Percentiles rank a stretch among this genome's conserved stretches.
phyloP scores from a whole-genome alignment of 2,113 vertebrate genomes.

The Gallinago undulata region DNA sequence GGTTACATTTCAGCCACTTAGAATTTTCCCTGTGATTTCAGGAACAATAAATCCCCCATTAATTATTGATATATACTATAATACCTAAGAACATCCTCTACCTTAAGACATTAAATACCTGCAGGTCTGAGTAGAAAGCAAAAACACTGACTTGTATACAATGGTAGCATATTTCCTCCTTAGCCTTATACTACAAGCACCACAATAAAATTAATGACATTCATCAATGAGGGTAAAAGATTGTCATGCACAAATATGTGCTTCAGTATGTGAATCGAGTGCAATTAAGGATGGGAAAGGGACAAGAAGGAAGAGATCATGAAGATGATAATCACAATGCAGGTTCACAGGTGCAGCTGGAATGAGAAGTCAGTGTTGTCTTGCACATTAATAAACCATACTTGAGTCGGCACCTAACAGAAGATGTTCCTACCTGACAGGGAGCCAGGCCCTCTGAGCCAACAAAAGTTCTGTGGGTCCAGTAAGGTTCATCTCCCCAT shows the following conservation, averaged over 20 bases:
- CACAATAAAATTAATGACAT: not conserved
- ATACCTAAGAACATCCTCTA: not conserved
- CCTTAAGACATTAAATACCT: not conserved
- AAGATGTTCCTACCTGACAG: slow-evolving; percentile 67
- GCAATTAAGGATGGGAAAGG: not conserved
- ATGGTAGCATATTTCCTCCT: not conserved
- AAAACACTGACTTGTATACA: not conserved
- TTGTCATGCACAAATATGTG: not conserved
- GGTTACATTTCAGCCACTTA: not conserved
- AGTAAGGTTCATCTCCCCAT: slow-evolving; percentile 55
- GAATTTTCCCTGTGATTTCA: not conserved
- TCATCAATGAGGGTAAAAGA: not conserved
- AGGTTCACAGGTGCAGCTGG: not conserved
- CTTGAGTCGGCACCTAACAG: not conserved
- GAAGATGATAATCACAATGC: not conserved
- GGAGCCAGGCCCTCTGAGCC: slow-evolving; percentile 36
- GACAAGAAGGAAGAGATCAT: not conserved
- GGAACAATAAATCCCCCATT: not conserved
- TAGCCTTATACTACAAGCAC: not conserved
- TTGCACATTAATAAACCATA: not conserved
- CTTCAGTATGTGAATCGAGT: not conserved
- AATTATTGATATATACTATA: not conserved
- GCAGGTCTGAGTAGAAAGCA: not conserved
- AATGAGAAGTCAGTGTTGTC: not conserved
- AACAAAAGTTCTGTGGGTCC: slow-evolving; percentile 53